Percentiles rank a stretch among this genome's conserved stretches.
phyloP scores from a whole-genome alignment of 2,113 vertebrate genomes.

The Thalassoma bifasciatum region DNA sequence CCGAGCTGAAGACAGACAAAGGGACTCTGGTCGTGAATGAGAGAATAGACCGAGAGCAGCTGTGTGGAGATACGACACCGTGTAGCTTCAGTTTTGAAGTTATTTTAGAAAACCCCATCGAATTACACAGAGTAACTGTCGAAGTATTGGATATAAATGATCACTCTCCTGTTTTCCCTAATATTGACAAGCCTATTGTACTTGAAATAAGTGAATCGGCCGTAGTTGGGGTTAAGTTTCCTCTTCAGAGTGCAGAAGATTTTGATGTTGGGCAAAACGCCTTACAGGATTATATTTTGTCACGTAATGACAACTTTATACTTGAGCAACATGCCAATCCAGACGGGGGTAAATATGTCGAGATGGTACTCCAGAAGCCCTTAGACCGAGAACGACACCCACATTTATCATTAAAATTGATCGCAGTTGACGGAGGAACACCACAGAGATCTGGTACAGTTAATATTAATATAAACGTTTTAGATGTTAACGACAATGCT shows the following conservation, averaged over 20 bases:
- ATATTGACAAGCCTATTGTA: slow-evolving; percentile 9
- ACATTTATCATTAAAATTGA: slow-evolving; percentile 48
- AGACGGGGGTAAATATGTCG: slow-evolving; percentile 39
- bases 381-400: slow-evolving; percentile 75
- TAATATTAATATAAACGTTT: slow-evolving; percentile 57
- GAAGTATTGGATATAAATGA: slow-evolving; percentile 77
- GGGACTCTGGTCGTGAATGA: slow-evolving; percentile 72
- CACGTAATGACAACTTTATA: slow-evolving; percentile 62
- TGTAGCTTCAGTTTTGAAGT: slow-evolving; percentile 77
- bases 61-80: slow-evolving; percentile 64
- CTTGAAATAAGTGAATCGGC: slow-evolving; percentile 69
- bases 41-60: slow-evolving; percentile 75
- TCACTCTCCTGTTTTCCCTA: slow-evolving; percentile 56
- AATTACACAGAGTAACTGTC: slow-evolving; percentile 62
- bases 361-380: slow-evolving; percentile 72
- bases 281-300: slow-evolving; percentile 43
- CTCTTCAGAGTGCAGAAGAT: slow-evolving; percentile 60
- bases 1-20: slow-evolving; percentile 76
- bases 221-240: slow-evolving; percentile 28
- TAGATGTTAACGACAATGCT: slow-evolving; percentile 58
- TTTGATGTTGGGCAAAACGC: slow-evolving; percentile 51
- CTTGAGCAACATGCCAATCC: slow-evolving; percentile 56
- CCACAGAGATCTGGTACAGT: slow-evolving; percentile 70
- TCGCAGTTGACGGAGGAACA: slow-evolving; percentile 69
- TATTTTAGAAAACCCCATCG: slow-evolving; percentile 76